Percentiles rank a stretch among this genome's conserved stretches.
phyloP scores from a whole-genome alignment of 2,797 vertebrate species.

The Scolopax rusticola region DNA sequence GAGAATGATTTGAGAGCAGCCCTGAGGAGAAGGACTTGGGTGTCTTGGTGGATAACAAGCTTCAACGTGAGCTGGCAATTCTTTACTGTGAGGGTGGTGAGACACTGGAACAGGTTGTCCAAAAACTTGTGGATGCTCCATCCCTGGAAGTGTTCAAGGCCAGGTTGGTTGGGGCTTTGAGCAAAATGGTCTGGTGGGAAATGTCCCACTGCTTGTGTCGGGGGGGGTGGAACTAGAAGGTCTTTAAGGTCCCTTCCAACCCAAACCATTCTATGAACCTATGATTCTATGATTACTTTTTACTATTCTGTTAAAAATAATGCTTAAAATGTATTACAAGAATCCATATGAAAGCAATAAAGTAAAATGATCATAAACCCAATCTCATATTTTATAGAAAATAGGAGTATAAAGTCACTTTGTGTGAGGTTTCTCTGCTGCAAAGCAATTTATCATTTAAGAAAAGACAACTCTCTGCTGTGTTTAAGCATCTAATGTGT shows the following conservation, averaged over 20 bases:
- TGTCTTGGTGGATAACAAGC: neutral
- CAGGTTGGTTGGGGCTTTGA: neutral
- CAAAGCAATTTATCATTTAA: constrained; percentile 67
- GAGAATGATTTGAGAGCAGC: neutral
- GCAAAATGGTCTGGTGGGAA: neutral
- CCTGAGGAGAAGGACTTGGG: neutral
- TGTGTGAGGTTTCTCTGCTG: constrained; percentile 48
- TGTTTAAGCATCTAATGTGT: constrained; percentile 55
- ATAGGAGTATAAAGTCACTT: constrained; percentile 66
- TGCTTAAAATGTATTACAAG: constrained; percentile 63
- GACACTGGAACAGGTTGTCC: neutral
- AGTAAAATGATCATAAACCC: constrained; percentile 72
- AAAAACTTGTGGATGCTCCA: neutral
- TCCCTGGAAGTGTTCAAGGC: neutral
- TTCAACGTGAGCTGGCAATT: neutral
- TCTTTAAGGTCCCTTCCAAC: neutral
- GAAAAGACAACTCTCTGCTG: constrained; percentile 65
- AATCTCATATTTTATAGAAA: constrained; percentile 78
- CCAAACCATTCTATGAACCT: neutral
- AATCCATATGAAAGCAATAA: constrained; percentile 64
- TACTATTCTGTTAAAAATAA: constrained; percentile 62
- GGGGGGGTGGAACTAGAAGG: neutral
- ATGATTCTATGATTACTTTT: constrained; percentile 28
- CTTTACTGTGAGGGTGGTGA: neutral
- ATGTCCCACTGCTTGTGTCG: neutral